Base-by-base conservation (phyloP, 2,797 vertebrate genomes). In the Dicrostonyx torquatus region DNA sequence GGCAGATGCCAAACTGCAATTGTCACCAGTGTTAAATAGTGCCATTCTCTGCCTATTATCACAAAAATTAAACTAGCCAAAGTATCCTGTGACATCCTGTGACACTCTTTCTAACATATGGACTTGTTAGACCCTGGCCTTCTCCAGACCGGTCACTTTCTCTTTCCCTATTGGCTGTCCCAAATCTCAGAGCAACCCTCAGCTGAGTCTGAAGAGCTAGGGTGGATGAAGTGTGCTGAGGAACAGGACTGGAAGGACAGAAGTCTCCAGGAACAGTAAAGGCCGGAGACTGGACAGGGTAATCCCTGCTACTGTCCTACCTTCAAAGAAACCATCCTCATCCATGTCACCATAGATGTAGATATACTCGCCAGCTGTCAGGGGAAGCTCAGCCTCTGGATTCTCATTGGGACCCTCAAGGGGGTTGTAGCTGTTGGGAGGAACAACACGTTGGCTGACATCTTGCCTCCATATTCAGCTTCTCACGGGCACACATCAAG, bases 261-360 rank as follows among this genome's bases (percentile, higher is more conserved):
- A 75, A 26, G 26, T 26, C 85, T 92, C 50, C 58, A 50, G 29
- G 58, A 82, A 83, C 55, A 88, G 50, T 70, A 48, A 48, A 87
- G 70, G 53, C 48, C 55, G 14, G 6, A 2, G 40, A 55, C 70
- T 4, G 53, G 66, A 68, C 70, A 45, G 60, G 60, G 60, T 17
- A 45, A 75, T 18, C n/a, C 43, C 29, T 45, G 1, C n/a, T 11
- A 12, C 17, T 14, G 10, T 75, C 95, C 79, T 95, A 99, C 99
- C 99, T 99, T 99, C 99, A 98, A 99, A 99, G 98, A 99, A 99
- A 96, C 99, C 99, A 60, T 99, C 99, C 86, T 99, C 99, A 89
- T 99, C 99, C 99, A 99, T 99, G 97, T 99, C 99, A 94, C 99
- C 99, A 48, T 99, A 99, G 93, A 99, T 98, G 53, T 99, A 99